These are phyloP conservation scores for Lysiphlebus fabarum DNA, from an alignment of 1,140 invertebrate species.

Conservation along the genomic window DNA sequence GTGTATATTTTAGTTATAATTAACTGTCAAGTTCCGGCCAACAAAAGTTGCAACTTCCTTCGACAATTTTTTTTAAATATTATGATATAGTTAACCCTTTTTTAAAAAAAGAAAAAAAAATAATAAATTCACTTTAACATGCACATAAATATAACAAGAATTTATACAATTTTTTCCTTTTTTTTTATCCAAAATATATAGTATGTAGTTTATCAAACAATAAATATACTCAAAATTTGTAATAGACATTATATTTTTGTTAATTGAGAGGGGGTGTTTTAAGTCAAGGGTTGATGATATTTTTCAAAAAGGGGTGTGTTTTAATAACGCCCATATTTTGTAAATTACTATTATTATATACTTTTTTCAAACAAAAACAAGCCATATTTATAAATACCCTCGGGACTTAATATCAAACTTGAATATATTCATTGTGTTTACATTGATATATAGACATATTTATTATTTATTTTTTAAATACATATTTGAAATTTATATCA, in stretches of 20 bases:
- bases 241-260: too few relatives aligned
- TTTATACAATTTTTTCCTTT: neutral
- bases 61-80: too few relatives aligned
- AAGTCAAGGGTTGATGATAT: neutral
- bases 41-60: slow-evolving; percentile 4
- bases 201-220: too few relatives aligned
- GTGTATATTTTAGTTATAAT: too few relatives aligned
- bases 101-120: too few relatives aligned
- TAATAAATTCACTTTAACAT: neutral
- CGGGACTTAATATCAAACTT: too few relatives aligned
- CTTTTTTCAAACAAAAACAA: neutral
- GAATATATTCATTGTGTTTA: too few relatives aligned
- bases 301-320: too few relatives aligned
- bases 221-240: too few relatives aligned
- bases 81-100: too few relatives aligned
- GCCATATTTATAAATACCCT: neutral
- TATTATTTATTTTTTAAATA: too few relatives aligned
- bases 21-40: slow-evolving; percentile 18
- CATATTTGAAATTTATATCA: neutral
- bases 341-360: slow-evolving; percentile 23
- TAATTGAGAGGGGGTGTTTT: slow-evolving; percentile 4
- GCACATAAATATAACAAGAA: slow-evolving; percentile 3
- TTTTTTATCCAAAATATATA: too few relatives aligned
- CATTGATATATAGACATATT: neutral
- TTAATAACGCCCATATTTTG: slow-evolving; percentile 18